These are phyloP conservation scores for Drosophila subsilvestris DNA, from an alignment of 2,888 invertebrate genomes.

Conservation along the genomic window DNA sequence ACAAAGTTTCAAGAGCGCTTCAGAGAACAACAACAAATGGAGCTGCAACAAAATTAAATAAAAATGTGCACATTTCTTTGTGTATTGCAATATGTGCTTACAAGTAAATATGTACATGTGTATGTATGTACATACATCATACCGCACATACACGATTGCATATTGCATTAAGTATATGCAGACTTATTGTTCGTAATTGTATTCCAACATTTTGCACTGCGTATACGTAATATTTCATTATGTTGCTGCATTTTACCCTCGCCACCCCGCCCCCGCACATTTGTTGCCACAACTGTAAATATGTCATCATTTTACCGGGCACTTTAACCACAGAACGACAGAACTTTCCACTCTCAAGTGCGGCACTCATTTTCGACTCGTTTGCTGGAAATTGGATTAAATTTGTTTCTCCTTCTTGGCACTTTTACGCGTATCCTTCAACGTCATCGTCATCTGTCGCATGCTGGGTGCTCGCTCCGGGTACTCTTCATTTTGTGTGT, in stretches of 20 bases:
- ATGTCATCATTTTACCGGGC: slow-evolving; percentile 62
- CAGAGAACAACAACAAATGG: slow-evolving; percentile 40
- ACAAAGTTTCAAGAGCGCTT: slow-evolving; percentile 69
- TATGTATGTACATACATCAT: slow-evolving; percentile 17
- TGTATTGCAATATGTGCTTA: slow-evolving; percentile 18
- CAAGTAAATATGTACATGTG: too few relatives aligned
- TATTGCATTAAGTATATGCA: slow-evolving; percentile 5
- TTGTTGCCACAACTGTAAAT: slow-evolving; percentile 46
- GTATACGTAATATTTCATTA: slow-evolving; percentile 72
- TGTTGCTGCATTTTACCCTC: slow-evolving; percentile 49
- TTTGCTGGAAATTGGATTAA: slow-evolving; percentile 70
- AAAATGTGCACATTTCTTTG: slow-evolving; percentile 60
- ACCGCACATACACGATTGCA: slow-evolving; percentile 22
- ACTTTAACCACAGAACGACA: slow-evolving; percentile 45
- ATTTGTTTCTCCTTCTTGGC: slow-evolving; percentile 23
- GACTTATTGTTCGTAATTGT: slow-evolving; percentile 64
- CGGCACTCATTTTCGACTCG: slow-evolving; percentile 59
- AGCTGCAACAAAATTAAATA: slow-evolving; percentile 70
- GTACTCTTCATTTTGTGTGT: neutral
- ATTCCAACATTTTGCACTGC: slow-evolving; percentile 60
- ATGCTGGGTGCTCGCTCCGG: neutral
- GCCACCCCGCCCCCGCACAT: slow-evolving; percentile 30
- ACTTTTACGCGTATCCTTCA: neutral
- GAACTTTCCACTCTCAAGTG: slow-evolving; percentile 49
- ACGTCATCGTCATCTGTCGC: neutral